Percentiles rank a stretch among this genome's conserved stretches.
Conservation (phyloP, 2,888 invertebrate species). For the Tenthredo mesomela region DNA sequence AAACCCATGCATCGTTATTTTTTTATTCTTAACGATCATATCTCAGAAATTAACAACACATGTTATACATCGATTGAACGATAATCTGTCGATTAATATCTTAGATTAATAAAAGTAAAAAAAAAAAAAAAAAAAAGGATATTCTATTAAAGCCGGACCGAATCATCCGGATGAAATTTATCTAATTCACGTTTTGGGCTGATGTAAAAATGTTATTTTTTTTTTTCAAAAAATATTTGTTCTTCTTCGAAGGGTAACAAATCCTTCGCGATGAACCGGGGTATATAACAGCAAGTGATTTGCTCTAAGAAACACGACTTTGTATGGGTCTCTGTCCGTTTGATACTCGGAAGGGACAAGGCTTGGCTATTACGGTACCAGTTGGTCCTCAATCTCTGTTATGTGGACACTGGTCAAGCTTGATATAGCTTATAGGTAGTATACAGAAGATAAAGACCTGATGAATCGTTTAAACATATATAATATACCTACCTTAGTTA, state of each 20-base stretch:
- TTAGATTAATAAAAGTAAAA: not conserved
- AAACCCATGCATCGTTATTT: not conserved
- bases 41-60: not conserved
- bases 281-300: constrained; percentile 33
- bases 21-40: not conserved
- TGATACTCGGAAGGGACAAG: constrained; percentile 44
- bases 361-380: constrained; percentile 33
- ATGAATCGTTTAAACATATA: not conserved
- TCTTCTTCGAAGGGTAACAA: constrained; percentile 6
- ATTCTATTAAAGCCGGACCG: not conserved
- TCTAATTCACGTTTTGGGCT: too few species aligned
- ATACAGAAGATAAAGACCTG: not conserved
- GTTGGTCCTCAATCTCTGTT: not conserved
- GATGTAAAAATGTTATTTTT: too few species aligned
- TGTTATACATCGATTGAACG: not conserved
- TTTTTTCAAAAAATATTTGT: not conserved
- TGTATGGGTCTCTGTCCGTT: constrained; percentile 46
- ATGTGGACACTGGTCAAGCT: constrained; percentile 7
- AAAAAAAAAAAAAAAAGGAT: not conserved
- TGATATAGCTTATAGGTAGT: not conserved
- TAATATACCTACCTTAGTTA: not conserved
- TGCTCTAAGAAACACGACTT: constrained; percentile 40
- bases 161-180: not conserved
- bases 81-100: not conserved
- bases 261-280: not conserved